These are phyloP conservation scores for Argynnis bischoffii DNA, from an alignment of 2,888 invertebrate species.

Conservation along the genomic window DNA sequence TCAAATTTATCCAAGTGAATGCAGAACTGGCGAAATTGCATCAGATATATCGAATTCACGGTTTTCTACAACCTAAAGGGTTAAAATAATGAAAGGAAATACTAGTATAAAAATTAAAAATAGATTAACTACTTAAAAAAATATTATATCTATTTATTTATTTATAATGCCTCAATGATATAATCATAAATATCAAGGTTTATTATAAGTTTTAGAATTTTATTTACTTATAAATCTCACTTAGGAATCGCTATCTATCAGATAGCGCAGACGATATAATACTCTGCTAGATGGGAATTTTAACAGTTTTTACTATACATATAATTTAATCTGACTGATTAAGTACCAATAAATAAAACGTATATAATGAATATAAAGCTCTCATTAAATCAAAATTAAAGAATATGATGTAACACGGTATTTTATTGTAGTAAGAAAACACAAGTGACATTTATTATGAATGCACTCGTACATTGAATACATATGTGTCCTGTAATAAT, in stretches of 20 bases:
- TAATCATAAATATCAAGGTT: too few relatives aligned
- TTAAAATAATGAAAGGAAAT: background rate
- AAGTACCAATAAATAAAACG: background rate
- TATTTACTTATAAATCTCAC: too few relatives aligned
- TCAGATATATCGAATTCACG: constrained; percentile 32
- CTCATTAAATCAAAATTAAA: background rate
- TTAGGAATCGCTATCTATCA: too few relatives aligned
- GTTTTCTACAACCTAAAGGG: constrained; percentile 20
- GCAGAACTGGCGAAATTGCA: constrained; percentile 32
- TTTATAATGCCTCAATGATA: too few relatives aligned
- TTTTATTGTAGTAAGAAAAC: background rate
- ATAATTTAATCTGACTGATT: too few relatives aligned
- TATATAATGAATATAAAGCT: background rate
- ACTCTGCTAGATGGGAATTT: too few relatives aligned
- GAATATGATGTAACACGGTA: background rate
- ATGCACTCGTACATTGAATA: constrained; percentile 16
- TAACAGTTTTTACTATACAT: too few relatives aligned
- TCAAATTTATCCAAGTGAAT: constrained; percentile 32
- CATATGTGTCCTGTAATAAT: constrained; percentile 27
- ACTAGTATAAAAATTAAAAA: too few relatives aligned
- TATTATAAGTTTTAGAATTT: too few relatives aligned
- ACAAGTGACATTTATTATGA: constrained; percentile 2
- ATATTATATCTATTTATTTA: too few relatives aligned
- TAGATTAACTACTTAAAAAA: too few relatives aligned
- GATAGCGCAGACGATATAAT: too few relatives aligned